Evolutionary conservation across 2,888 invertebrate genomes (phyloP), one percentile per base, ranked within the genome.

Genomic region (Ochropleura plecta): DNA sequence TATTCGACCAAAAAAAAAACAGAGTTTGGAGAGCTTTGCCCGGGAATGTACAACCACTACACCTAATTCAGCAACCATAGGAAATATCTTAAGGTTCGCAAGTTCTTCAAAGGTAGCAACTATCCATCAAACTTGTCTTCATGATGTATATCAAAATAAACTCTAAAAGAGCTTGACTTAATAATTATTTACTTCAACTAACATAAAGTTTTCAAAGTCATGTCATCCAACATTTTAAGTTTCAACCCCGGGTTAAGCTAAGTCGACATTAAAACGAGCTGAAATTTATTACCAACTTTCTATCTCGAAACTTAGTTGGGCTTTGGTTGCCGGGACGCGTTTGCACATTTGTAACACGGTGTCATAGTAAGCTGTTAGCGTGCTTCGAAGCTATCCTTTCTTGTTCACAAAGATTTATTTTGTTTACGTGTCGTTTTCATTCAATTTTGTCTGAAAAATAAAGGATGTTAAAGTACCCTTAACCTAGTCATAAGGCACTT

Each of bases 211-310:
- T 70, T 69, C 64, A 57, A 73, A 68, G 60, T 62, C 49, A 42
- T 60, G 63, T 57, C 73, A 66, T 46, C 68, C 14, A 60, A 70
- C 55, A 64, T 70, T 30, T 63, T 0, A 72, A 82, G 30, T 82
- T 82, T 57, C 14, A 48, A 53, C 59, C 51, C 12, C 40, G 44
- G 12, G 63, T 62, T 53, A 51, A 73, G 70, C 66, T 79, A 82
- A 65, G 48, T 64, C 44, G 51, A 82, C 71, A 57, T 75, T 64
- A 73, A 79, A 75, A 70, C 60, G 49, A 70, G 64, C 30, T 73
- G 12, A 70, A 82, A 82, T 75, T 82, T 79, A 82, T 79, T 79
- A 64, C 70, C 46, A 30, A 30, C 70, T 53, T 59, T 55, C 30
- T 68, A 68, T 79, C 72, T 73, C 59, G n/a, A 48, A 79, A 75